A percentile compares a stretch with the other conserved stretches of the same genome.
Evolutionary conservation across 2,888 invertebrate species (phyloP).

Genomic region (Heliconius ethilla): DNA sequence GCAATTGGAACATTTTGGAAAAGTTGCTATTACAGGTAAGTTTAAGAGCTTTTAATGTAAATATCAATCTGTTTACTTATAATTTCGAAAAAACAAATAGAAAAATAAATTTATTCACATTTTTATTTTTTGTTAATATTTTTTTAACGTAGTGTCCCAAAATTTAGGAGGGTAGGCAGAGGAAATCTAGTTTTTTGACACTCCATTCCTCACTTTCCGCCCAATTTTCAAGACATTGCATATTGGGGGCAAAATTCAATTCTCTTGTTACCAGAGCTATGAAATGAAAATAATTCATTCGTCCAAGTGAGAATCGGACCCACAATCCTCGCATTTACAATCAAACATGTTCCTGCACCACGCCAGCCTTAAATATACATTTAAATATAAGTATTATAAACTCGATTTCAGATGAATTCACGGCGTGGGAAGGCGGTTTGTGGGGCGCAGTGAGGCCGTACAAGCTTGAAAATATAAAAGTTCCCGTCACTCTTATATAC

Average conservation of each 20-base stretch:
- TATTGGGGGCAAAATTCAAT: neutral
- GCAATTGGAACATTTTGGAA: constrained; percentile 54
- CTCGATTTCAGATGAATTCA: constrained; percentile 76
- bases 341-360: too few relatives aligned
- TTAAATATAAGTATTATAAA: neutral
- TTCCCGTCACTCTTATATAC: constrained; percentile 83
- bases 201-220: too few relatives aligned
- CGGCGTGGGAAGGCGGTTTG: constrained; percentile 79
- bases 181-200: neutral
- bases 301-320: neutral
- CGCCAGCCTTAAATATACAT: too few relatives aligned
- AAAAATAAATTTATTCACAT: too few relatives aligned
- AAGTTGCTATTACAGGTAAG: constrained; percentile 51
- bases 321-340: neutral
- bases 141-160: too few relatives aligned
- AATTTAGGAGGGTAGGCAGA: too few relatives aligned
- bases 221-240: neutral
- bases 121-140: too few relatives aligned
- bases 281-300: neutral
- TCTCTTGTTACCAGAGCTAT: neutral
- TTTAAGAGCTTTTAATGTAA: neutral
- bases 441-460: constrained; percentile 81
- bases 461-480: constrained; percentile 80
- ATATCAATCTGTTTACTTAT: neutral
- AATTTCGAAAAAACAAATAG: too few relatives aligned